Evolutionary conservation across 2,888 invertebrate species (phyloP).

Genomic region (Bruchidius siliquastri): DNA sequence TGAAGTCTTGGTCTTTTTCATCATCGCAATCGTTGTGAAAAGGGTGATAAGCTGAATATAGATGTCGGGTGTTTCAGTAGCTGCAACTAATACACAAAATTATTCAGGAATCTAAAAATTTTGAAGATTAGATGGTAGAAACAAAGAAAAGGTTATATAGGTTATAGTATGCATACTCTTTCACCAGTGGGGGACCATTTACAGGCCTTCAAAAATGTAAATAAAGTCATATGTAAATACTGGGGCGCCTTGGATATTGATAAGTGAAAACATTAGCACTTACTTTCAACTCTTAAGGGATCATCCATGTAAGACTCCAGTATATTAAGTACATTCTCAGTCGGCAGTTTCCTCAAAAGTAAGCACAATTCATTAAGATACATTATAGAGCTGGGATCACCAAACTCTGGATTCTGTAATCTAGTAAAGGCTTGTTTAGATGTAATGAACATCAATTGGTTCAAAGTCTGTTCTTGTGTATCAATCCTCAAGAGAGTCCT

Average conservation of each 20-base stretch:
- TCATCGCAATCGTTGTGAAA: conserved; percentile 25
- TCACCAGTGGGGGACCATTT: no score
- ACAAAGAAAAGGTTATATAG: neutral
- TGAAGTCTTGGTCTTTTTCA: conserved; percentile 23
- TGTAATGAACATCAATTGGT: conserved; percentile 17
- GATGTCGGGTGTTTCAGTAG: conserved; percentile 17
- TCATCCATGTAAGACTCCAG: conserved; percentile 22
- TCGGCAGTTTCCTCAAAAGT: conserved; percentile 19
- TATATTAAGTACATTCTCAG: conserved; percentile 15
- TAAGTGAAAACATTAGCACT: neutral
- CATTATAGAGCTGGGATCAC: conserved; percentile 23
- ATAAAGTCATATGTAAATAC: no score
- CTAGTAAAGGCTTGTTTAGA: conserved; percentile 23
- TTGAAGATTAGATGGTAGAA: neutral
- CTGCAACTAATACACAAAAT: neutral
- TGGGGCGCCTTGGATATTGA: no score
- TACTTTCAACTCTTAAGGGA: conserved; percentile 13
- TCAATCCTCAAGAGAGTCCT: conserved; percentile 19
- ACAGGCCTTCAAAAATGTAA: no score
- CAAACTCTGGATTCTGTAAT: conserved; percentile 13
- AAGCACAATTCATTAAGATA: conserved; percentile 28
- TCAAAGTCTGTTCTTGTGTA: conserved; percentile 15
- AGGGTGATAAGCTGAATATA: conserved; percentile 26
- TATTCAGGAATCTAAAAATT: no score
- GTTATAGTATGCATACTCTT: no score